Percentiles rank a stretch among this genome's conserved stretches.
phyloP scores from a whole-genome alignment of 2,888 invertebrate genomes.

The Calliscelio sp. region DNA sequence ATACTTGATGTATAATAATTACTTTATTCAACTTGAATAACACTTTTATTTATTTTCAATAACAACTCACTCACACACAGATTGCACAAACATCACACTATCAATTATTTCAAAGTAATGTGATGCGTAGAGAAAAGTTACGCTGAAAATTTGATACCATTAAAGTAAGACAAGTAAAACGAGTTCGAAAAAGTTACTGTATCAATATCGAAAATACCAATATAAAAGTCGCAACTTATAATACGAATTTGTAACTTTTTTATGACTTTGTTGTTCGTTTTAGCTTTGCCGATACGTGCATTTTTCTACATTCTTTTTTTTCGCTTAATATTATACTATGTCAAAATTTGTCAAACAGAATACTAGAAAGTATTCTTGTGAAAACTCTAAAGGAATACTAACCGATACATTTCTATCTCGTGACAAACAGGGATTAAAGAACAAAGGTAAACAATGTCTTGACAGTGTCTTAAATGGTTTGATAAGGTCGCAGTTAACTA shows the following conservation, averaged over 20 bases:
- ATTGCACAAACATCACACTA: too few relatives aligned
- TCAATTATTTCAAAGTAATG: not conserved
- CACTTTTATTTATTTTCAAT: too few relatives aligned
- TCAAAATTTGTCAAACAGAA: slow-evolving; percentile 22
- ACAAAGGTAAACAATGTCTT: not conserved
- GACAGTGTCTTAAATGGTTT: not conserved
- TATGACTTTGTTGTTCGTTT: slow-evolving; percentile 15
- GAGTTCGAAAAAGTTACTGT: slow-evolving; percentile 26
- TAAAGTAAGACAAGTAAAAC: slow-evolving; percentile 15
- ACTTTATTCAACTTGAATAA: too few relatives aligned
- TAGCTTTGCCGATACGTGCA: not conserved
- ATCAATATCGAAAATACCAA: slow-evolving; percentile 42
- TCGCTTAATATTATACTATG: slow-evolving; percentile 6
- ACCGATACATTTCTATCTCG: too few relatives aligned
- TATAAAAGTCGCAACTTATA: slow-evolving; percentile 41
- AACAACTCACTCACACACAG: too few relatives aligned
- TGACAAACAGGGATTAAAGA: not conserved
- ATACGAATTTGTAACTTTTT: slow-evolving; percentile 22
- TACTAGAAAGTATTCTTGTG: not conserved
- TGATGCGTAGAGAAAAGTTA: not conserved
- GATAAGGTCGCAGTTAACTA: slow-evolving; percentile 11
- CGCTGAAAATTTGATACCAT: slow-evolving; percentile 3
- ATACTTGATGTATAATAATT: too few relatives aligned
- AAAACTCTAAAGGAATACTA: too few relatives aligned
- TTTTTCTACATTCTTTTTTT: slow-evolving; percentile 2